Conservation (phyloP, 2,113 vertebrate species). For the Megalops atlanticus region DNA sequence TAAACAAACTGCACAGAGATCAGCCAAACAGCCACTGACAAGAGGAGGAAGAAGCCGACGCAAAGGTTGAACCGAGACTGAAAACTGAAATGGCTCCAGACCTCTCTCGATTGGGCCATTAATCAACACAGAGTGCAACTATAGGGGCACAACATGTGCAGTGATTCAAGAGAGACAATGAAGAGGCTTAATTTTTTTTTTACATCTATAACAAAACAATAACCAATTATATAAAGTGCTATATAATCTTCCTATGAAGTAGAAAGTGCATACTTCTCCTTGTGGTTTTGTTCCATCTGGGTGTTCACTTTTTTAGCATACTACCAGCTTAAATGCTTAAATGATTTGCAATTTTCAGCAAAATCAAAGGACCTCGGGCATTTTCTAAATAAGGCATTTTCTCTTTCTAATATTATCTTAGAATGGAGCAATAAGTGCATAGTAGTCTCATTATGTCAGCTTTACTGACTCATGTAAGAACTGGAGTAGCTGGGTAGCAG, state of each 20-base stretch:
- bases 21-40: constrained; percentile 9
- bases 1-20: constrained; percentile 24
- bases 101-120: not conserved
- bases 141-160: not conserved
- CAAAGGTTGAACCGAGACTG: not conserved
- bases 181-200: not conserved
- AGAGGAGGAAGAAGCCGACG: not conserved
- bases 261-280: too few species aligned
- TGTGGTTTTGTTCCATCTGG: too few species aligned
- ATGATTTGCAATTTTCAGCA: too few species aligned
- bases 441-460: not conserved
- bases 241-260: too few species aligned
- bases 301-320: too few species aligned
- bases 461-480: not conserved
- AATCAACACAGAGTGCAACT: not conserved
- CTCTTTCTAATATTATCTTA: not conserved
- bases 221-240: too few species aligned
- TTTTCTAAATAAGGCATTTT: not conserved
- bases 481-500: not conserved
- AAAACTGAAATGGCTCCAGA: not conserved
- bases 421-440: not conserved
- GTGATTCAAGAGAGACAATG: not conserved
- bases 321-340: too few species aligned
- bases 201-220: too few species aligned
- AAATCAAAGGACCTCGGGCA: not conserved